Evolutionary conservation across 2,113 vertebrate genomes (phyloP), one percentile per base, ranked within the genome.

Genomic region (Chroicocephalus ridibundus): DNA sequence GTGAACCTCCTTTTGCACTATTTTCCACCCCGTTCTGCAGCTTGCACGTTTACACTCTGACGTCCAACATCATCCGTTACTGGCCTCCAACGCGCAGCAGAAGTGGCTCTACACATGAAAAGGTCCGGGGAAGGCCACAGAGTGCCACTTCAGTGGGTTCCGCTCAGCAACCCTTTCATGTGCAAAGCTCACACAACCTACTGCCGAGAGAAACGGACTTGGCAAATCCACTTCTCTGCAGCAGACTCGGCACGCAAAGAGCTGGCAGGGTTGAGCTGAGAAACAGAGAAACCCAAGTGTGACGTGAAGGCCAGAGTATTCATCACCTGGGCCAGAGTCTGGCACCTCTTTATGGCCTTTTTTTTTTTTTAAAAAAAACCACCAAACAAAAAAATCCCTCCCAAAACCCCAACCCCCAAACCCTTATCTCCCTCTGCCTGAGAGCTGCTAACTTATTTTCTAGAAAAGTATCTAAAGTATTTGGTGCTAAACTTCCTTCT

Each of bases 41-140:
- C 14, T 25, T 38, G 29, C 24, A 3, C 26, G 20, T 75, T 79
- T 71, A 32, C 29, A 24, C 27, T 44, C 13, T 0, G 3, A 9
- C n/a, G 29, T 46, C 10, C 18, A 77, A 2, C 27, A 44, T 58
- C 49, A 16, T 15, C 60, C 31, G 6, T 65, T 75, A 11, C 12
- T 4, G 3, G 31, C 19, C n/a, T 72, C 32, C 52, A 40, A 0
- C 0, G 0, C 0, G 0, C 68, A 58, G 40, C 7, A 55, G 21
- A 49, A 44, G 46, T 47, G 47, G 34, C 31, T 55, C 20, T 1
- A 0, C 47, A 9, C 34, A 2, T 15, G 75, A 36, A 83, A 88
- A 79, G 49, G 54, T 44, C 49, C 44, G 11, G n/a, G 83, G 27
- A 88, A 74, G 49, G 68, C 29, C 78, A 31, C 1, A 0, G 16